A percentile compares a stretch with the other conserved stretches of the same genome.
phyloP scores from a whole-genome alignment of 1,140 invertebrate species.

The Drosophila ficusphila region DNA sequence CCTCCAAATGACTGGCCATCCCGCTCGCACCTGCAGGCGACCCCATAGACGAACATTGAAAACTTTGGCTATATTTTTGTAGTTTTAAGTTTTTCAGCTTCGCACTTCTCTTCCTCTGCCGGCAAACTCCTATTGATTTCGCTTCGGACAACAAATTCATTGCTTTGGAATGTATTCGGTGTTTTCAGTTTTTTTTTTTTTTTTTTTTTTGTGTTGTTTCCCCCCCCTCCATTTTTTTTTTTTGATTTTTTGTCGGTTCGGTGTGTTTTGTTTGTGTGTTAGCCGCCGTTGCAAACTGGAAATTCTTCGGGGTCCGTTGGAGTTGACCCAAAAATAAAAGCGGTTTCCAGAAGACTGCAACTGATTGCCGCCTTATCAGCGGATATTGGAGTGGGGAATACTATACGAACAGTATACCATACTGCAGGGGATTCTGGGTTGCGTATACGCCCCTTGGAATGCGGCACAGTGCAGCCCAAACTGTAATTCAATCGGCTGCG shows the following conservation, averaged over 20 bases:
- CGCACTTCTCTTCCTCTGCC: conserved; percentile 12
- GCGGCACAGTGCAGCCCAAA: conserved; percentile 28
- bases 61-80: conserved; percentile 36
- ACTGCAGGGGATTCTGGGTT: conserved; percentile 7
- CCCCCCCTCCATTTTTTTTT: neutral
- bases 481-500: conserved; percentile 24
- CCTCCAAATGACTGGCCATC: neutral
- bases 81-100: conserved; percentile 24
- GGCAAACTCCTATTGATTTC: conserved; percentile 61
- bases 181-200: conserved; percentile 9
- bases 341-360: conserved; percentile 31
- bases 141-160: conserved; percentile 61
- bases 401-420: too few species aligned
- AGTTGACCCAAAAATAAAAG: conserved; percentile 71
- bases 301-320: conserved; percentile 61
- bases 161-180: conserved; percentile 54
- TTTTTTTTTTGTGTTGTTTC: neutral
- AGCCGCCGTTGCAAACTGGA: conserved; percentile 60
- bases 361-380: conserved; percentile 24
- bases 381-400: neutral
- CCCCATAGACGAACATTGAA: conserved; percentile 32
- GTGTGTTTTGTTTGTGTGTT: conserved; percentile 14
- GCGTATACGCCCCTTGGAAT: conserved; percentile 41
- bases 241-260: neutral
- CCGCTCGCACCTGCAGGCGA: conserved; percentile 12